Conservation (phyloP, 2,113 vertebrate genomes). For the Dasyprocta punctata region DNA sequence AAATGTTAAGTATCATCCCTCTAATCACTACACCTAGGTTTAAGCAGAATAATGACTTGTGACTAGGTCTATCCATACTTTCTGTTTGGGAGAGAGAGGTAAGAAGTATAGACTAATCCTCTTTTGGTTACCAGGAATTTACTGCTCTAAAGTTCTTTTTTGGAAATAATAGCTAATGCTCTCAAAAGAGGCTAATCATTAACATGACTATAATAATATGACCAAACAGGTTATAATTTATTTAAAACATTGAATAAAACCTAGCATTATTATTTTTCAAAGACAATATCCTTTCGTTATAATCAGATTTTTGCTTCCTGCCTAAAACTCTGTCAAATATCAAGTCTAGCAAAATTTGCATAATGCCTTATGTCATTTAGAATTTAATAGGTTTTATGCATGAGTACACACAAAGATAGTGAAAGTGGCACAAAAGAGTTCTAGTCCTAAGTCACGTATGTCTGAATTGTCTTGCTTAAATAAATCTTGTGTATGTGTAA, state of each 20-base stretch:
- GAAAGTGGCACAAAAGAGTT: neutral
- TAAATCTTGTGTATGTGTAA: neutral
- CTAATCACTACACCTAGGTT: neutral
- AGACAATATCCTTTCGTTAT: neutral
- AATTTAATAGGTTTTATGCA: constrained; percentile 31
- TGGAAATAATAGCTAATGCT: neutral
- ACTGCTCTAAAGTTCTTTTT: neutral
- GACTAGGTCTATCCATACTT: neutral
- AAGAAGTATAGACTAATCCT: neutral
- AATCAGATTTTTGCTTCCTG: constrained; percentile 8
- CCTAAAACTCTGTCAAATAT: constrained; percentile 7
- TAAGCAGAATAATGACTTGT: neutral
- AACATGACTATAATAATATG: neutral
- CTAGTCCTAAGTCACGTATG: neutral
- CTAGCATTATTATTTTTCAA: neutral
- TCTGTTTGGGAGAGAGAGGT: neutral
- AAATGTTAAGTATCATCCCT: neutral
- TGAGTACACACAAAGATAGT: constrained; percentile 1
- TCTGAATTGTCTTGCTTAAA: constrained; percentile 10
- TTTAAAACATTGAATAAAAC: neutral
- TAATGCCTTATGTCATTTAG: constrained; percentile 41
- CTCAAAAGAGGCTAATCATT: neutral
- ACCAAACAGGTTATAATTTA: neutral
- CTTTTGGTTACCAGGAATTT: neutral
- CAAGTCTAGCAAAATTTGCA: neutral